phyloP scores from a whole-genome alignment of 2,113 vertebrate genomes.

The Pelecanoides urinatrix region DNA sequence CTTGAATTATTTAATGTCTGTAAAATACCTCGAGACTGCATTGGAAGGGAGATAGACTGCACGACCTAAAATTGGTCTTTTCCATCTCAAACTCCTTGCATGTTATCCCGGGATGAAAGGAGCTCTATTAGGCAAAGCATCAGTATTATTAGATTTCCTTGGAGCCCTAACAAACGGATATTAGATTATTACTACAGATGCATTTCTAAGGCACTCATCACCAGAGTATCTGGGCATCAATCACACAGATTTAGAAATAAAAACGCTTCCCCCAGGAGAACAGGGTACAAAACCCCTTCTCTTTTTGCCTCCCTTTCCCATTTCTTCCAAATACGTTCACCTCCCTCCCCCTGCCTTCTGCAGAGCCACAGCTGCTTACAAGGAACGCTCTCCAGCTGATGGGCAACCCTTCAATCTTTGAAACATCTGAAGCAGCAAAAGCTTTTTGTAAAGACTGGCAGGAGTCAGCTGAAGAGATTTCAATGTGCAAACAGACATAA shows the following conservation, averaged over 20 bases:
- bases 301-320: not conserved
- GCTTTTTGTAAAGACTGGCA: constrained; percentile 53
- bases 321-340: not conserved
- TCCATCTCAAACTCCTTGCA: constrained; percentile 42
- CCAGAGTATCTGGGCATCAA: constrained; percentile 62
- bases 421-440: constrained; percentile 52
- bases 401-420: constrained; percentile 52
- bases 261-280: constrained; percentile 25
- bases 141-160: constrained; percentile 67
- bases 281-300: constrained; percentile 4
- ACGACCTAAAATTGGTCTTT: constrained; percentile 37
- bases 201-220: constrained; percentile 64
- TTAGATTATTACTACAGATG: constrained; percentile 69
- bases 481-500: constrained; percentile 64
- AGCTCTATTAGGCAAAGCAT: constrained; percentile 68
- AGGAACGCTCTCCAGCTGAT: not conserved
- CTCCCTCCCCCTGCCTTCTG: constrained; percentile 27
- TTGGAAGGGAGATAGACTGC: constrained; percentile 34
- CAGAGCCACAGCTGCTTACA: constrained; percentile 17
- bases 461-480: constrained; percentile 56
- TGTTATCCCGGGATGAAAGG: constrained; percentile 69
- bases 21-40: constrained; percentile 27
- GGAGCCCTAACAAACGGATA: constrained; percentile 68
- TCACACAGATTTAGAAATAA: constrained; percentile 66
- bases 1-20: constrained; percentile 56